Percentiles rank a stretch among this genome's conserved stretches.
Evolutionary conservation across 2,888 invertebrate genomes (phyloP).

Genomic region (Bembecia ichneumoniformis): DNA sequence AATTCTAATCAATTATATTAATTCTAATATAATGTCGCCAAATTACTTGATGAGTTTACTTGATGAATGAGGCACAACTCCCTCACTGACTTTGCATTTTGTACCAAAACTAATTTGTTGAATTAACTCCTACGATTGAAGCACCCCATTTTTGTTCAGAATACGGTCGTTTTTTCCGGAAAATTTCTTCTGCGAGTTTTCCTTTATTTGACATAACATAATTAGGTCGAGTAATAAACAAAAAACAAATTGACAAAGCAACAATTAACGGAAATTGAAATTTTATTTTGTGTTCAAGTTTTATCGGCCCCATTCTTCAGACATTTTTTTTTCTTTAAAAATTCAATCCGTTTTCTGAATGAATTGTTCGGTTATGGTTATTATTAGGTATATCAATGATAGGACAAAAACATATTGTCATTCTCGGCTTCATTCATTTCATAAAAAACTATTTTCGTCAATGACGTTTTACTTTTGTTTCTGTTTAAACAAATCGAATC

Average conservation of each 20-base stretch:
- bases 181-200: not conserved
- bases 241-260: not conserved
- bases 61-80: not conserved
- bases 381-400: not conserved
- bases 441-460: not conserved
- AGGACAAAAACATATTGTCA: not conserved
- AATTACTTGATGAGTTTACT: too few relatives aligned
- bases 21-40: too few relatives aligned
- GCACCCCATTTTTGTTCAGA: slow-evolving; percentile 1
- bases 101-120: slow-evolving; percentile 6
- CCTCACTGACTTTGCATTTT: slow-evolving; percentile 4
- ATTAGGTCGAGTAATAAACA: slow-evolving; percentile 1
- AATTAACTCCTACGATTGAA: slow-evolving; percentile 6
- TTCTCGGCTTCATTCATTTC: not conserved
- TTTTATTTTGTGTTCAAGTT: not conserved
- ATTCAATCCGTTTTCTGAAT: not conserved
- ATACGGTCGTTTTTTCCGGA: not conserved
- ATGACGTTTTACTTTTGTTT: slow-evolving; percentile 21
- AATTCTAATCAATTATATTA: too few relatives aligned
- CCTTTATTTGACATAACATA: not conserved
- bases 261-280: not conserved
- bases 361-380: not conserved
- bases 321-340: not conserved
- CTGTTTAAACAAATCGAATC: slow-evolving; percentile 36
- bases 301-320: not conserved